Evolutionary conservation across 92 coral and sea anemone species (phyloP).

Genomic region (Micromussa lordhowensis): DNA sequence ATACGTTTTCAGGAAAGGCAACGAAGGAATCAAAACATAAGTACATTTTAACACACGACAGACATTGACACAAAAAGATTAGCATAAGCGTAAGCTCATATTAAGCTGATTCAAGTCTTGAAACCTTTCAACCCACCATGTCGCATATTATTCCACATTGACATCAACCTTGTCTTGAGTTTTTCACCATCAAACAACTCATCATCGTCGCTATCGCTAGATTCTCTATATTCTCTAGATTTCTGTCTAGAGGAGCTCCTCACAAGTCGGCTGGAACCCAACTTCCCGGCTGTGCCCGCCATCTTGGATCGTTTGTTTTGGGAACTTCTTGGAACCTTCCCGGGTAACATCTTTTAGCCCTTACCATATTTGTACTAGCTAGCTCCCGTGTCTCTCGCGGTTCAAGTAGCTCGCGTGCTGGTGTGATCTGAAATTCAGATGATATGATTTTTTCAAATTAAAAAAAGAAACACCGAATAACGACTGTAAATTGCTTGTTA

Average conservation of each 20-base stretch:
- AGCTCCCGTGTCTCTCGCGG: not conserved
- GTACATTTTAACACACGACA: not conserved
- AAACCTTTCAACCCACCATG: conserved; percentile 68
- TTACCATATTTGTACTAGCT: not conserved
- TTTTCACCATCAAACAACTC: conserved; percentile 94
- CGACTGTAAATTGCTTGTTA: too few species aligned
- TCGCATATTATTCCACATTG: conserved; percentile 94
- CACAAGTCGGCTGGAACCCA: not conserved
- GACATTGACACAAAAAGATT: not conserved
- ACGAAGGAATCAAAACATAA: not conserved
- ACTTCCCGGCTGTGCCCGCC: conserved; percentile 43
- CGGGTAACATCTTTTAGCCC: not conserved
- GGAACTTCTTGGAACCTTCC: conserved; percentile 29
- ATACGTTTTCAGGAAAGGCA: not conserved
- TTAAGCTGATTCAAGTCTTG: too few species aligned
- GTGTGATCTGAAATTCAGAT: too few species aligned
- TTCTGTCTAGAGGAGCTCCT: conserved; percentile 47
- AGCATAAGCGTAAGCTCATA: too few species aligned
- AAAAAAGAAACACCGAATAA: too few species aligned
- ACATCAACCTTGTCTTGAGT: conserved; percentile 78
- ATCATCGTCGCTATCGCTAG: conserved; percentile 84
- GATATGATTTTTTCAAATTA: too few species aligned
- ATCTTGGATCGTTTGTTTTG: conserved; percentile 28
- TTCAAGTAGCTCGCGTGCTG: not conserved
- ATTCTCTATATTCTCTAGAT: conserved; percentile 69